Conservation (phyloP, 2,797 vertebrate species). For the Sebastiscus tertius region DNA sequence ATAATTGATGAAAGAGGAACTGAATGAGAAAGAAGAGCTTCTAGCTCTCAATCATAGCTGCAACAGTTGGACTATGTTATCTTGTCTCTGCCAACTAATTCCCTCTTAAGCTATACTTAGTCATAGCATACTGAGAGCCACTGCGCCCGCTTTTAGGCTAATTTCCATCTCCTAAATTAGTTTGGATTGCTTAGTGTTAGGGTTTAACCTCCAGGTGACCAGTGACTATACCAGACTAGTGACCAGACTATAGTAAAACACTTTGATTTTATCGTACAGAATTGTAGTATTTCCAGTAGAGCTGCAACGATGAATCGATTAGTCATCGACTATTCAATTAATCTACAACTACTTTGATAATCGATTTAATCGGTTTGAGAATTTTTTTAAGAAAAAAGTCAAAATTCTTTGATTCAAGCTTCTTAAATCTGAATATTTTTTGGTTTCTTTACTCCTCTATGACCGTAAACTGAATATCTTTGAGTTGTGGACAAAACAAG, state of each 20-base stretch:
- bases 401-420: too few species aligned
- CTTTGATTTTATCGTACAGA: not conserved
- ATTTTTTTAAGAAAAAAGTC: too few species aligned
- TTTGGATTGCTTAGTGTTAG: constrained; percentile 40
- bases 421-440: too few species aligned
- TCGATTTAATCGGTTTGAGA: too few species aligned
- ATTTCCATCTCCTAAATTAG: constrained; percentile 48
- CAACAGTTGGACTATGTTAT: constrained; percentile 40
- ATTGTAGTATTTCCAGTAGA: not conserved
- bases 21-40: not conserved
- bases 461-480: too few species aligned
- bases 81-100: constrained; percentile 67
- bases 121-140: constrained; percentile 31
- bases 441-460: too few species aligned
- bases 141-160: constrained; percentile 46
- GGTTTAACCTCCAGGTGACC: constrained; percentile 23
- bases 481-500: too few species aligned
- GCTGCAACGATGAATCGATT: too few species aligned
- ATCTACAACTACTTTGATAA: too few species aligned
- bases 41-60: not conserved
- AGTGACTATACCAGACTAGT: not conserved
- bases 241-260: not conserved
- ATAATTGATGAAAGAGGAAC: constrained; percentile 27
- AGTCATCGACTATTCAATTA: too few species aligned
- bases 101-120: constrained; percentile 58